Evolutionary conservation across 2,113 vertebrate species (phyloP).

Genomic region (Phaetusa simplex): DNA sequence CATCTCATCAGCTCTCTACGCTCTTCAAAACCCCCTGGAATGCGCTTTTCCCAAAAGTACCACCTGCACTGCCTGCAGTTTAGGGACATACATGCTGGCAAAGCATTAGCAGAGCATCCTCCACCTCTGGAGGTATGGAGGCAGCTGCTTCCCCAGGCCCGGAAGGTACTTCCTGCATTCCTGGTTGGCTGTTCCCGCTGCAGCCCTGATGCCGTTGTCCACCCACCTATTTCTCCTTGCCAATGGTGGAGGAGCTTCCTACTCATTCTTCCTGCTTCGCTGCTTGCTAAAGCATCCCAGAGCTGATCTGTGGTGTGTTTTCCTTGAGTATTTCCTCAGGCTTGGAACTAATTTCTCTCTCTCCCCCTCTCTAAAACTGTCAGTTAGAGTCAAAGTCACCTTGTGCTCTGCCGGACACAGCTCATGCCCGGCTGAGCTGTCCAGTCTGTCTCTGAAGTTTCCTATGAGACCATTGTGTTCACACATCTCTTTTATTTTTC

Average conservation of each 20-base stretch:
- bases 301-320: not conserved
- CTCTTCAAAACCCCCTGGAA: not conserved
- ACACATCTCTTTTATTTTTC: conserved; percentile 58
- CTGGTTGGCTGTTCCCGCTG: not conserved
- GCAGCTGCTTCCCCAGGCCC: not conserved
- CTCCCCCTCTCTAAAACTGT: conserved; percentile 10
- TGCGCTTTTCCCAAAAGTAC: not conserved
- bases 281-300: not conserved
- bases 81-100: not conserved
- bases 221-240: not conserved
- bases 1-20: not conserved
- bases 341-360: conserved; percentile 7
- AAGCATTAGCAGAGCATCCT: not conserved
- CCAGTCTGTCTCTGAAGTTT: conserved; percentile 58
- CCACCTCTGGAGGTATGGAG: not conserved
- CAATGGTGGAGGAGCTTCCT: not conserved
- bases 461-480: conserved; percentile 57
- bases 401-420: conserved; percentile 30
- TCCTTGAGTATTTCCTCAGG: conserved; percentile 12
- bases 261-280: not conserved
- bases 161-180: not conserved
- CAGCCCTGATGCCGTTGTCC: not conserved
- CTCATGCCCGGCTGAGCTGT: conserved; percentile 46
- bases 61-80: not conserved
- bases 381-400: conserved; percentile 62